Percentiles rank a stretch among this genome's conserved stretches.
phyloP scores from a whole-genome alignment of 2,797 vertebrate genomes.

The Pangasius mekongensis region DNA sequence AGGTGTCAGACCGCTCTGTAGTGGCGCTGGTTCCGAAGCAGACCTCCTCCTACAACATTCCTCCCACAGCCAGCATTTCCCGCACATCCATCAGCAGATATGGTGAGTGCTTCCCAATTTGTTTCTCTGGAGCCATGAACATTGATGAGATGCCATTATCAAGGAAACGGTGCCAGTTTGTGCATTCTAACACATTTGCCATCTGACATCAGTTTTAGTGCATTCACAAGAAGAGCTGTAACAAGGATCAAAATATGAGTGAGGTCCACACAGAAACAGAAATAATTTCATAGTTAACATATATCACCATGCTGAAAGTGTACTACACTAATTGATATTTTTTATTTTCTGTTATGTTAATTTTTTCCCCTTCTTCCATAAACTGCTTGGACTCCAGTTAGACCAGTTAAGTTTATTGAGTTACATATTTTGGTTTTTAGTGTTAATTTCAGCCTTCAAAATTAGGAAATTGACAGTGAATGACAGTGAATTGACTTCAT shows the following conservation, averaged over 20 bases:
- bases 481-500: neutral
- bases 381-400: neutral
- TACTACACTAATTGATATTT: too few species aligned
- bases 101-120: constrained; percentile 74
- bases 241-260: neutral
- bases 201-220: neutral
- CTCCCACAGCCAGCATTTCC: constrained; percentile 93
- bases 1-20: constrained; percentile 93
- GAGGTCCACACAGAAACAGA: neutral
- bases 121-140: neutral
- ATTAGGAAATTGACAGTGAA: neutral
- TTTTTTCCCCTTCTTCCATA: neutral
- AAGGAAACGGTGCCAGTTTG: neutral
- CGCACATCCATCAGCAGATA: constrained; percentile 96
- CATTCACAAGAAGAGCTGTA: neutral
- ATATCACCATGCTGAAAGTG: neutral
- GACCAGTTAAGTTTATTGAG: neutral
- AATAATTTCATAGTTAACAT: neutral
- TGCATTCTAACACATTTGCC: neutral
- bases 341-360: neutral
- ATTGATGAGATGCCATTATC: constrained; percentile 10
- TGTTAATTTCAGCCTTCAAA: neutral
- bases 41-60: constrained; percentile 98
- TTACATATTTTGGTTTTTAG: neutral
- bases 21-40: constrained; percentile 97